Base-by-base conservation (phyloP, 2,113 vertebrate species). In the Eurystomus gularis region DNA sequence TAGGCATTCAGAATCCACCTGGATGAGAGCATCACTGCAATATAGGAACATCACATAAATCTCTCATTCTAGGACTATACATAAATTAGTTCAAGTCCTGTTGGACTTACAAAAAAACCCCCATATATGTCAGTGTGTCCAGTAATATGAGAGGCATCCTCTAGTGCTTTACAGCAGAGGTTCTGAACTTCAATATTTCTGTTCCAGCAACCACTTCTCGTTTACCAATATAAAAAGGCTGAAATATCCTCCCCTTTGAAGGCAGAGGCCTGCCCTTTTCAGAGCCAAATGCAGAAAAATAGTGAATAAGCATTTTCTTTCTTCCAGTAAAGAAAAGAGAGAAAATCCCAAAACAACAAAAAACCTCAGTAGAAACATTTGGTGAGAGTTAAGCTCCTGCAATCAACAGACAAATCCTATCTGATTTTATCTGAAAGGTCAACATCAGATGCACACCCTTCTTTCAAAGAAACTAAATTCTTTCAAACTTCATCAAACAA, bases 351-450 rank as follows among this genome's bases (percentile, higher is more conserved):
- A 54, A 70, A 20, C 15, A 44, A n/a, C 17, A 68, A 73, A 79
- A 31, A 54, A 29, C 7, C 14, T 71, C 33, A 42, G 25, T 18
- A 33, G 68, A 81, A 73, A 35, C 64, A 70, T 87, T 85, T 85
- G 37, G 31, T 88, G 58, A 73, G 42, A 72, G 31, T 65, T 87
- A 80, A 87, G 7, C 19, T 88, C 26, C 51, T 88, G 18, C 24
- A 96, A 85, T 62, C 42, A 77, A 77, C 31, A 77, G 62, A 66
- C 14, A 80, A 89, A 73, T 90, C 40, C 25, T 73, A 78, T 65
- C 62, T 80, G 62, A 93, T 77, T 94, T 94, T 93, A 60, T 60
- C 61, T 93, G 21, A 76, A 91, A 4, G 14, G 9, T 85, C 44
- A 77, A 64, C 25, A 80, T 62, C 20, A 82, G 49, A 58, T 35